Percentiles rank a stretch among this genome's conserved stretches.
Evolutionary conservation across 2,113 vertebrate genomes (phyloP).

Genomic region (Calidris pygmaea): DNA sequence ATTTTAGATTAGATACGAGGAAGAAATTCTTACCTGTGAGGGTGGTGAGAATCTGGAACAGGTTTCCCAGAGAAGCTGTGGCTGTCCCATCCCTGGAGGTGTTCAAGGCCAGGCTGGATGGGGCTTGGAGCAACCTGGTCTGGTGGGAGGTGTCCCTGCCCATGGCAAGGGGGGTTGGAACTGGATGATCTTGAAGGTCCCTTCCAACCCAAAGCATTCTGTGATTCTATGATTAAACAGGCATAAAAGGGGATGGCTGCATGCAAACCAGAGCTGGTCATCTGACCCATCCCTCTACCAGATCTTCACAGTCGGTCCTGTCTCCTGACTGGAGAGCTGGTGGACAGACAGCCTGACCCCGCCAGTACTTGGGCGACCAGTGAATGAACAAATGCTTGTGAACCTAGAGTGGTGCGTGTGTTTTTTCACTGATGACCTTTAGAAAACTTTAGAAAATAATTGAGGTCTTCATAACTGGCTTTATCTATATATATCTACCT

Average conservation of each 20-base stretch:
- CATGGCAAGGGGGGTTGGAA: too few species aligned
- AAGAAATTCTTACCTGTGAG: too few species aligned
- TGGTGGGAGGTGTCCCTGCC: too few species aligned
- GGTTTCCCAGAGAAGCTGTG: too few species aligned
- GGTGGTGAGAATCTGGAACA: too few species aligned
- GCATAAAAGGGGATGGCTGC: not conserved
- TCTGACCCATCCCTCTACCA: not conserved
- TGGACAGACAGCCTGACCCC: not conserved
- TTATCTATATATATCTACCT: not conserved
- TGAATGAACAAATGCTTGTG: not conserved
- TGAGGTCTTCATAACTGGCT: not conserved
- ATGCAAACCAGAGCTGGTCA: not conserved
- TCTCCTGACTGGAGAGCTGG: not conserved
- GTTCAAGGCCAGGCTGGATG: too few species aligned
- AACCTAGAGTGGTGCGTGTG: not conserved
- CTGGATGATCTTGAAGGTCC: too few species aligned
- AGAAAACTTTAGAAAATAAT: not conserved
- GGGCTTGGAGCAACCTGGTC: too few species aligned
- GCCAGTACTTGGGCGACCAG: accelerated
- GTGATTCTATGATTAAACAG: not conserved
- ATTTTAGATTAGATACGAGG: too few species aligned
- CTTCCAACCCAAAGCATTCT: too few species aligned
- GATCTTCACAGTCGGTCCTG: not conserved
- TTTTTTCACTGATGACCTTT: not conserved
- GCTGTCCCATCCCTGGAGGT: too few species aligned